Conservation (phyloP, 2,888 invertebrate genomes). For the Blera fallax region DNA sequence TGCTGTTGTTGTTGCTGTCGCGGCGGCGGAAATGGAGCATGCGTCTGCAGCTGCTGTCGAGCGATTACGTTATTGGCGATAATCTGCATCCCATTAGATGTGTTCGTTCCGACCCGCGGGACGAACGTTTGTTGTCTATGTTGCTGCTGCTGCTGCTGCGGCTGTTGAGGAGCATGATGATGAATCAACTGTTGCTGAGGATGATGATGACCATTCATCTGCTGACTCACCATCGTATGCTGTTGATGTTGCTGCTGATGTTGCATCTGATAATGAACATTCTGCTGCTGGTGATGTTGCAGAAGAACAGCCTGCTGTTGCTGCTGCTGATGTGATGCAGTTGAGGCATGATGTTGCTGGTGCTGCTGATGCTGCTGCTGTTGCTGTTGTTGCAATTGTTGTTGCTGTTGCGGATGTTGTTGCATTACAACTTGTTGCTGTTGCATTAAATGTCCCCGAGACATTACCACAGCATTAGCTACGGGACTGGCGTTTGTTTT, state of each 20-base stretch:
- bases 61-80: slow-evolving; percentile 60
- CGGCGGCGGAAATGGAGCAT: slow-evolving; percentile 63
- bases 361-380: slow-evolving; percentile 75
- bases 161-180: slow-evolving; percentile 46
- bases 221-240: slow-evolving; percentile 52
- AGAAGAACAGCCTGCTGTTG: slow-evolving; percentile 69
- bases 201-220: slow-evolving; percentile 62
- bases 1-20: slow-evolving; percentile 73
- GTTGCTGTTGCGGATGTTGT: slow-evolving; percentile 52
- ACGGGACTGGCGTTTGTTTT: slow-evolving; percentile 77
- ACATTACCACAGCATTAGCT: slow-evolving; percentile 74
- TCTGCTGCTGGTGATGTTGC: slow-evolving; percentile 62
- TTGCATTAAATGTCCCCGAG: slow-evolving; percentile 73
- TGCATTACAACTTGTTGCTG: slow-evolving; percentile 73
- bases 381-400: slow-evolving; percentile 49
- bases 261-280: slow-evolving; percentile 56
- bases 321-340: slow-evolving; percentile 59
- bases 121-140: slow-evolving; percentile 73
- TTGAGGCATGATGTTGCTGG: slow-evolving; percentile 65
- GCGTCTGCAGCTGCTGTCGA: slow-evolving; percentile 74
- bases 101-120: slow-evolving; percentile 77
- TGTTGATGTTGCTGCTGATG: slow-evolving; percentile 55
- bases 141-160: slow-evolving; percentile 47
- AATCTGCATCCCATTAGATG: slow-evolving; percentile 75
- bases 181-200: slow-evolving; percentile 48